Base-by-base conservation (phyloP, 2,113 vertebrate genomes). In the Crypturellus undulatus region DNA sequence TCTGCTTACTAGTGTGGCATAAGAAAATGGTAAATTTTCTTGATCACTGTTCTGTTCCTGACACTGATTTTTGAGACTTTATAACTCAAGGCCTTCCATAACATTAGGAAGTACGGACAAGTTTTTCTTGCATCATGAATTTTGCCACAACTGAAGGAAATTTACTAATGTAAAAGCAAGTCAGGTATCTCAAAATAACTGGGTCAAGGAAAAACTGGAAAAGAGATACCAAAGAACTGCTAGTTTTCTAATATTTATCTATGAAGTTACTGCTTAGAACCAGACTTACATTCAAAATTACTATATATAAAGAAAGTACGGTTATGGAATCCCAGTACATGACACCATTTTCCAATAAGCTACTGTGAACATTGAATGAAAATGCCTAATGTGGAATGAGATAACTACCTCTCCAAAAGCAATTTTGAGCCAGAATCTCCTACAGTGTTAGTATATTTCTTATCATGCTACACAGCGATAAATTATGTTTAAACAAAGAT, bases 401-500 rank as follows among this genome's bases (percentile, higher is more conserved):
- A 11, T 45, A 77, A 67, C 40, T 13, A 70, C 16, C 73, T 88
- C 90, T 85, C 72, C 90, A 70, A 36, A 19, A 93, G 65, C 6
- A 40, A 20, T 79, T 58, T 56, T 40, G 30, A 24, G 25, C 79
- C 79, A 77, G 85, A 83, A 43, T 63, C 59, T 91, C 63, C 71
- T 77, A 59, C 54, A 88, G 64, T 56, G 83, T 72, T 28, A 90
- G 78, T 28, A 40, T 10, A 45, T 73, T 94, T 85, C 82, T 90
- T 70, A 58, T 4, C 26, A 2, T 70, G 75, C 28, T 67, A 90
- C 85, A 83, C 43, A 90, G 72, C 56, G 88, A 90, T 52, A 88
- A 94, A 94, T 69, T 76, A 79, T 43, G 65, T 69, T 91, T 87
- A 92, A 93, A 89, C 67, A 87, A 87, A 84, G 58, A 84, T 76